These are phyloP conservation scores for Dendrolimus houi DNA, from an alignment of 2,888 invertebrate species.

Conservation along the genomic window DNA sequence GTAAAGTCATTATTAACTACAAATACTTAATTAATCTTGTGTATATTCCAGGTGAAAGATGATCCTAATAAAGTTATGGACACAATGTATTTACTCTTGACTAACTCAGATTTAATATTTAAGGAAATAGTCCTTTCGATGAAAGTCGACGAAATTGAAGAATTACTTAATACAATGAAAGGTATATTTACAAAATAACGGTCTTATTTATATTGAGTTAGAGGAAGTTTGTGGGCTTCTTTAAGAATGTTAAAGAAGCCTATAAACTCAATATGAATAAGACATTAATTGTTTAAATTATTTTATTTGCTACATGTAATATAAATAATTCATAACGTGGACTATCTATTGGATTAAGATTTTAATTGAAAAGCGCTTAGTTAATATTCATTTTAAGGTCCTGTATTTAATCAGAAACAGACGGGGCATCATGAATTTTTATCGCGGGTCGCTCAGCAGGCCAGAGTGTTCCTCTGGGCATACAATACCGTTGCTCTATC, in stretches of 20 bases:
- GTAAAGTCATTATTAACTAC: too few species aligned
- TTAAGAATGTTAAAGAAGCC: too few species aligned
- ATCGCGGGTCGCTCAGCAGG: slow-evolving; percentile 19
- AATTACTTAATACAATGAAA: slow-evolving; percentile 33
- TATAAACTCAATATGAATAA: too few species aligned
- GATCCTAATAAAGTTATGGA: slow-evolving; percentile 38
- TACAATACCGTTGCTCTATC: slow-evolving; percentile 29
- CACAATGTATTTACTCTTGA: slow-evolving; percentile 41
- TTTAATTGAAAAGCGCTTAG: not conserved
- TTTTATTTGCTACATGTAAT: not conserved
- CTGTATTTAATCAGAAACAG: slow-evolving; percentile 33
- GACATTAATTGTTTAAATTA: too few species aligned
- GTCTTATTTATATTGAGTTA: slow-evolving; percentile 1
- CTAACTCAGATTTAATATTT: slow-evolving; percentile 38
- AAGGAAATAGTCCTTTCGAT: slow-evolving; percentile 35
- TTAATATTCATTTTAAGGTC: slow-evolving; percentile 17
- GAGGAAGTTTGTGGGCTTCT: too few species aligned
- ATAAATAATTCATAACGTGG: not conserved
- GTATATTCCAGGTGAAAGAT: slow-evolving; percentile 26
- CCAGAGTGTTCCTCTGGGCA: slow-evolving; percentile 22
- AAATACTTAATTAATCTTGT: too few species aligned
- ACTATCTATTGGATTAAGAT: not conserved
- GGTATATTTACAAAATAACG: slow-evolving; percentile 18
- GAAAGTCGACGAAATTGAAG: slow-evolving; percentile 28
- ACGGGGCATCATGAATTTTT: slow-evolving; percentile 25